Evolutionary conservation across 2,888 invertebrate species (phyloP).

Genomic region (Onchidella celtica): DNA sequence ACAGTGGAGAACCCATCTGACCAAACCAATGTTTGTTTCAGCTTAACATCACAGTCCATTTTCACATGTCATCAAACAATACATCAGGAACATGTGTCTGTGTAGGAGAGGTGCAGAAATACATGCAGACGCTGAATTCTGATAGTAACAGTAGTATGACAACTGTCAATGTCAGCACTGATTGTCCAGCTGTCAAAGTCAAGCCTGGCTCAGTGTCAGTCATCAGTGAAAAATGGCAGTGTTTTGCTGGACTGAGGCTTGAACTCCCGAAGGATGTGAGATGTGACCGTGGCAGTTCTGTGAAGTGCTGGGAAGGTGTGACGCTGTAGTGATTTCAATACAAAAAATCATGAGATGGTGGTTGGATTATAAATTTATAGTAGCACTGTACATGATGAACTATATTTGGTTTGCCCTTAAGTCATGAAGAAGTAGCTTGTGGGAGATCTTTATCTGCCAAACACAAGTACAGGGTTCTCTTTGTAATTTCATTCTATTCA

Average conservation of each 20-base stretch:
- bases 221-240: background rate
- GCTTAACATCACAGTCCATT: conserved; percentile 7
- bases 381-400: no score
- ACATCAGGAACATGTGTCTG: conserved; percentile 2
- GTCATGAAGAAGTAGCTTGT: no score
- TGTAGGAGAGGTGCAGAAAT: background rate
- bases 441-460: no score
- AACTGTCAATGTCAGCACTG: background rate
- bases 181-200: background rate
- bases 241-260: conserved; percentile 25
- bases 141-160: no score
- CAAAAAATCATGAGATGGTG: no score
- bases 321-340: no score
- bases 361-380: no score
- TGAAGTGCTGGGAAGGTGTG: conserved; percentile 21
- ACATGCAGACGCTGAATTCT: background rate
- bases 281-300: background rate
- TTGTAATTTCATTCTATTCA: no score
- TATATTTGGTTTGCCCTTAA: no score
- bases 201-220: background rate
- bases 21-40: no score
- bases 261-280: background rate
- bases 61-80: conserved; percentile 8
- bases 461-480: no score
- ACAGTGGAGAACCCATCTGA: no score